A percentile compares a stretch with the other conserved stretches of the same genome.
Conservation (phyloP, 2,113 vertebrate species). For the Terrapene triunguis region DNA sequence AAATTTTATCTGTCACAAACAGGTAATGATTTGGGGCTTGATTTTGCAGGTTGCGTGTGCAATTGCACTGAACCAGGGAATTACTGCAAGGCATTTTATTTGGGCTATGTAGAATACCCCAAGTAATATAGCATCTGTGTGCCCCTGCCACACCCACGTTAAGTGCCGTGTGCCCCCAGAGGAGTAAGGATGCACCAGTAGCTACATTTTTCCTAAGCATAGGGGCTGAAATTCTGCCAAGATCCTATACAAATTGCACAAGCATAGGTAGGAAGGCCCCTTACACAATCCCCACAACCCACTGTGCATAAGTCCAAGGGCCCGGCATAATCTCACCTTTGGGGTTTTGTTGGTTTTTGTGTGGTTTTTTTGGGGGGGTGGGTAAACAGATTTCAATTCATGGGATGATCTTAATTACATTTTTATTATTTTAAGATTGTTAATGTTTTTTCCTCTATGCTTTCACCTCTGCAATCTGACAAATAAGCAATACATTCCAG, state of each 20-base stretch:
- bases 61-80: neutral
- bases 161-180: neutral
- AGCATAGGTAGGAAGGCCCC: neutral
- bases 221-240: neutral
- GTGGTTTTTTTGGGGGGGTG: neutral
- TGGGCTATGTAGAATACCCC: neutral
- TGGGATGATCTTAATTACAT: neutral
- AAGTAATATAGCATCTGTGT: neutral
- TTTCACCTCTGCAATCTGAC: neutral
- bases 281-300: neutral
- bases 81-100: neutral
- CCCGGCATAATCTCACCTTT: neutral
- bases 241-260: neutral
- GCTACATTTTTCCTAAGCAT: neutral
- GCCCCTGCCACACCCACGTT: neutral
- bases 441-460: neutral
- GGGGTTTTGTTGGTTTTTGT: neutral
- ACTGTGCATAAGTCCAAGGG: neutral
- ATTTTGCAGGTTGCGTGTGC: neutral
- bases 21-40: neutral
- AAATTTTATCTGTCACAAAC: neutral
- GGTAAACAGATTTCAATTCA: neutral
- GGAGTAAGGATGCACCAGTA: neutral
- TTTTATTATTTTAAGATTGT: neutral
- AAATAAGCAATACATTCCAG: neutral